These are phyloP conservation scores for Leptopilina drosophilae DNA, from an alignment of 2,888 invertebrate species.

Conservation along the genomic window DNA sequence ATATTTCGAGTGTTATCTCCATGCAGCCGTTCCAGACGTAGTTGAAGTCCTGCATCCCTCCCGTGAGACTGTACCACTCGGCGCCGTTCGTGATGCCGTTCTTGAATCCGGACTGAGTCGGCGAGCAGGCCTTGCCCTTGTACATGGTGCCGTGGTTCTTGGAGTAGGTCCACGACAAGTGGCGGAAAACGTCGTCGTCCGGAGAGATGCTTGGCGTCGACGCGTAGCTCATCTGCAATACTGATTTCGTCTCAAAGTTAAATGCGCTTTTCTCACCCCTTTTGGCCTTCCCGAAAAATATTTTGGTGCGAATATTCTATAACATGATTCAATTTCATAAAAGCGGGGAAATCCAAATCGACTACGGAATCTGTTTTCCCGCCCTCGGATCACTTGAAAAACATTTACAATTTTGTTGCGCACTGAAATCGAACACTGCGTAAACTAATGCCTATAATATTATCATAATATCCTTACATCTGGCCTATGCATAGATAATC, in stretches of 20 bases:
- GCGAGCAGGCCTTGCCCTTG: constrained; percentile 88
- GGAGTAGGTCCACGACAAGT: constrained; percentile 90
- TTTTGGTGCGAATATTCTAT: too few relatives aligned
- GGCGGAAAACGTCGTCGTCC: constrained; percentile 94
- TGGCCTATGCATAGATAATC: background rate
- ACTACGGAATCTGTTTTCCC: too few relatives aligned
- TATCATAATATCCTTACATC: too few relatives aligned
- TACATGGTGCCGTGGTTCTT: constrained; percentile 94
- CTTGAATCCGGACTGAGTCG: constrained; percentile 86
- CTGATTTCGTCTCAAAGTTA: constrained; percentile 76
- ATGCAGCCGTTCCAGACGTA: constrained; percentile 95
- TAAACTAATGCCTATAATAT: too few relatives aligned
- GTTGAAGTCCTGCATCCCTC: constrained; percentile 96
- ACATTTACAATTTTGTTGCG: too few relatives aligned
- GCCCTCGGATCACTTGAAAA: too few relatives aligned
- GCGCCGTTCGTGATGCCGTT: constrained; percentile 97
- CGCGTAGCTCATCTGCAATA: constrained; percentile 88
- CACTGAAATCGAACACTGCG: too few relatives aligned
- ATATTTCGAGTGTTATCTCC: constrained; percentile 96
- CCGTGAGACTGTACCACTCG: constrained; percentile 94
- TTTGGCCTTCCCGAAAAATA: too few relatives aligned
- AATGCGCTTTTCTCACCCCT: too few relatives aligned
- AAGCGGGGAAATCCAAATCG: too few relatives aligned
- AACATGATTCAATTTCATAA: too few relatives aligned
- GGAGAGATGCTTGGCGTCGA: constrained; percentile 90